Evolutionary conservation across 2,888 invertebrate genomes (phyloP), one percentile per base, ranked within the genome.

Genomic region (Trissolcus japonicus): DNA sequence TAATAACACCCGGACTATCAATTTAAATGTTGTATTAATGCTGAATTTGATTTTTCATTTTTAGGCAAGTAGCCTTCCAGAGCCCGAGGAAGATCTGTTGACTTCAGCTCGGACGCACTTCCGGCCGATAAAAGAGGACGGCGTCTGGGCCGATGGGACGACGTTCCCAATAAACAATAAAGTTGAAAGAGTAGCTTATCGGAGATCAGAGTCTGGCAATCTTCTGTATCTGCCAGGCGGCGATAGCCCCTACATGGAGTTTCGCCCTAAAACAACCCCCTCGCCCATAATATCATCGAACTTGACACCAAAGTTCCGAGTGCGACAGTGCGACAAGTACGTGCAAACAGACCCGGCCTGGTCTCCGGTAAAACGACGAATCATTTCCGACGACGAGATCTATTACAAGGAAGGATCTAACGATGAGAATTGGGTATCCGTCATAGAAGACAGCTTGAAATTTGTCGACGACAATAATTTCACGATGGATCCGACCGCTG

Each of bases 81-180:
- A 88, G 67, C 85, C 87, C 51, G 91, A 91, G 81, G 95, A 95
- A 85, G 94, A 95, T 89, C 89, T 95, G 81, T 91, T 95, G 77
- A 94, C 94, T 16, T 94, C 96, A 6, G 91, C 93, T 79, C 93
- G 93, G 79, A 96, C 95, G 72, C 96, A 96, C 90, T 96, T 96
- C 90, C 92, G 93, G 80, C 96, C 96, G 14, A 96, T 96, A 82
- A 92, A 92, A 82, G 92, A 92, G 82, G 91, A 91, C 87, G 89
- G 89, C 35, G 86, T 89, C 63, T 92, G 91, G 86, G 92, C 91
- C 35, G 94, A 95, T 89, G 95, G 95, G 59, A 93, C 94, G 82
- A 93, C 94, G 14, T 95, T 95, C 89, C 91, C 93, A 80, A 93
- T 94, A 1, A 88, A 90, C 73, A 89, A 89, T 80, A 92, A 91